Percentiles rank a stretch among this genome's conserved stretches.
These are phyloP conservation scores for Chiroxiphia lanceolata DNA, from an alignment of 2,797 vertebrate species.

Conservation along the genomic window DNA sequence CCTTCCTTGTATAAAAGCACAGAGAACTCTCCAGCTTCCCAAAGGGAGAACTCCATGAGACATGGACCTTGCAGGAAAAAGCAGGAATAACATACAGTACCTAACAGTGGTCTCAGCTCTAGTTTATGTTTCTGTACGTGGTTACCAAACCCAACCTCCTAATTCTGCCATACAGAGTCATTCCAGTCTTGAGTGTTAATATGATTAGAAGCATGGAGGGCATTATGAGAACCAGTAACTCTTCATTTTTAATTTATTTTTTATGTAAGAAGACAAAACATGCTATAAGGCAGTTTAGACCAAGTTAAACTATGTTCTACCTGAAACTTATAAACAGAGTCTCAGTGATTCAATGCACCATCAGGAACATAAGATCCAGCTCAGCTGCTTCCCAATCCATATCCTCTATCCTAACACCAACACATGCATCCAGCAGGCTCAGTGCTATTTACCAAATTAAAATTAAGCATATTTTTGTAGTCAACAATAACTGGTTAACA, in stretches of 20 bases:
- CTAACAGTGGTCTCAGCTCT: neutral
- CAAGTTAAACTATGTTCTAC: neutral
- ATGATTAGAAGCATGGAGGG: neutral
- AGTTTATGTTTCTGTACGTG: neutral
- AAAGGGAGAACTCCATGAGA: fast-evolving
- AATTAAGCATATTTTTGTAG: neutral
- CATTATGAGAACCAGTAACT: neutral
- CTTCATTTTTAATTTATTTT: neutral
- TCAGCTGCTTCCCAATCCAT: neutral
- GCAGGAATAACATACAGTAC: neutral
- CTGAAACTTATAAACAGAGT: neutral
- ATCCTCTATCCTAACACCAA: neutral
- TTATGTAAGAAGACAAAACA: neutral
- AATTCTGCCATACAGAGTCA: neutral
- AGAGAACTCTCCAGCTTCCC: neutral
- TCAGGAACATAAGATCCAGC: neutral
- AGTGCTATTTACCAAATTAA: neutral
- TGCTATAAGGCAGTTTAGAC: neutral
- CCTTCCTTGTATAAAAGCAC: neutral
- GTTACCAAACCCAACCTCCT: neutral
- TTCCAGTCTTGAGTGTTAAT: neutral
- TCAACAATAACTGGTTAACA: neutral
- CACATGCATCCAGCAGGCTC: fast-evolving
- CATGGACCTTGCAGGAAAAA: neutral
- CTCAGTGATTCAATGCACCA: neutral